Evolutionary conservation across 2,888 invertebrate species (phyloP), one percentile per base, ranked within the genome.

Genomic region (Brenthis hecate): DNA sequence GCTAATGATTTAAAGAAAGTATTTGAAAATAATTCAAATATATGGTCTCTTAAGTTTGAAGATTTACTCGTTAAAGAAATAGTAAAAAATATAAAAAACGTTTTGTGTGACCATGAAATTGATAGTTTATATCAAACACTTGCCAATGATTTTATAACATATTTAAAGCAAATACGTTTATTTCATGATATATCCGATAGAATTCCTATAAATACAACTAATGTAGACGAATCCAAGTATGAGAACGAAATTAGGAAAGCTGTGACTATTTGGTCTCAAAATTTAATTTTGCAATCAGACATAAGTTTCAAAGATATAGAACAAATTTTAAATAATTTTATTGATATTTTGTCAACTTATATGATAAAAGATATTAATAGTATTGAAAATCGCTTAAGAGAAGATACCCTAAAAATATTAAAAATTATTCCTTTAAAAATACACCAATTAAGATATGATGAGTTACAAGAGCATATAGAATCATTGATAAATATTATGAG

Each of bases 401-500:
- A 60, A 11, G 47, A 66, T 48, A 32, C 53, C 14, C 11, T 60
- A 48, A 60, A 28, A 60, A 54, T 66, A 14, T 60, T 66, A 36
- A 48, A 54, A 8, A 32, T 14, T 32, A 60, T 66, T 32, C 66
- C 66, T 32, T 32, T 66, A 11, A 60, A 14, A 60, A 48, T 66
- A 23, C 23, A 69, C 16, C 43, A 61, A 6, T 32, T 56, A 51
- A 56, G 48, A 53, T 19, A 48, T 54, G n/a, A 23, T 48, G 50
- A 56, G 6, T 11, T 51, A 14, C 28, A 60, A 36, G 55, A 6
- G 8, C 55, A 61, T n/a, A 54, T 48, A 47, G 43, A 36, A 51
- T 47, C 55, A n/a, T 55, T 54, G 19, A 56, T n/a, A 83, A 83
- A 78, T 68, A 85, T 13, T 76, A 84, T 67, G 72, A 77, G 70